Evolutionary conservation across 2,797 vertebrate genomes (phyloP).

Genomic region (Rhodeus uyekii): DNA sequence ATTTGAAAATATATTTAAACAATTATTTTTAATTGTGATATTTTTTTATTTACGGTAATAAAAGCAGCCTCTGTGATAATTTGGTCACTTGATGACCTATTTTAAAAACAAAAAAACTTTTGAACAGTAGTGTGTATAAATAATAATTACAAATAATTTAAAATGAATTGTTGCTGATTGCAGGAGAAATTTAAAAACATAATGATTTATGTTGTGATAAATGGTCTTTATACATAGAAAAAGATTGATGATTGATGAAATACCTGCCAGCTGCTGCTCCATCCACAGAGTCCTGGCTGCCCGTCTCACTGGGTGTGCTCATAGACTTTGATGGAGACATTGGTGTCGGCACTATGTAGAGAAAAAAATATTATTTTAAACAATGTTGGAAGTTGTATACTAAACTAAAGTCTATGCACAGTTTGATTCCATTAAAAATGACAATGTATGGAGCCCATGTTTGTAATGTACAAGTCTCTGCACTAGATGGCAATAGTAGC

Average conservation of each 20-base stretch:
- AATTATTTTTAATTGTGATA: too few relatives aligned
- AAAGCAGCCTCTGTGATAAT: background rate
- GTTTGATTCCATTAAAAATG: background rate
- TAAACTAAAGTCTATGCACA: background rate
- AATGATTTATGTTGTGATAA: background rate
- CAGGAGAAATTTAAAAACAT: background rate
- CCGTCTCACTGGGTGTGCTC: conserved; percentile 97
- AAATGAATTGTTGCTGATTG: background rate
- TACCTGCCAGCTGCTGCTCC: conserved; percentile 91
- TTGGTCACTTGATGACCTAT: background rate
- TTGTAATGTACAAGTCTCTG: conserved; percentile 7
- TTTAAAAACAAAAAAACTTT: background rate
- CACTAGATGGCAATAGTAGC: conserved; percentile 45
- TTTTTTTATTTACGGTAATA: background rate
- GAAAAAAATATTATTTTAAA: conserved; percentile 10
- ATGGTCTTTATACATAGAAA: background rate
- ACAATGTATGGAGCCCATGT: background rate
- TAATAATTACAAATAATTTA: background rate
- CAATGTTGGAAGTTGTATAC: background rate
- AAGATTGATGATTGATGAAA: conserved; percentile 18
- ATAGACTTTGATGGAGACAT: conserved; percentile 97
- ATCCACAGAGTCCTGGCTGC: conserved; percentile 96
- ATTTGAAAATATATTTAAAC: background rate
- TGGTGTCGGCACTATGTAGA: conserved; percentile 91
- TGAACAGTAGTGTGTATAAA: background rate